Evolutionary conservation across 2,888 invertebrate genomes (phyloP), one percentile per base, ranked within the genome.

Genomic region (Noctua janthina): DNA sequence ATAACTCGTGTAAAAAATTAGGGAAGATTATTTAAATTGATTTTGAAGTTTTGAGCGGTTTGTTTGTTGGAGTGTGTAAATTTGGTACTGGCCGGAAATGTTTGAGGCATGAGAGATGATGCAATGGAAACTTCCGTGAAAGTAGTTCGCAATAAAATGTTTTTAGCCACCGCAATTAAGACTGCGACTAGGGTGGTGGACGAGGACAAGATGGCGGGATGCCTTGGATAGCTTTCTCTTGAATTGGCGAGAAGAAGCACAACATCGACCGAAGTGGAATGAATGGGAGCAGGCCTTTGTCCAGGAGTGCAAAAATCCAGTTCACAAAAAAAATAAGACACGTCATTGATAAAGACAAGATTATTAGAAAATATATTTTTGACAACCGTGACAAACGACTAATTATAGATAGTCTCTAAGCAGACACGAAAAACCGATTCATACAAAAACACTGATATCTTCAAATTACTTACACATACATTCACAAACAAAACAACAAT

Each of bases 1-100:
- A 91, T 91, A 87, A 89, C 84, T 81, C 79, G 70, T 71, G 11
- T 71, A 76, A 78, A 78, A 74, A 78, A 23, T 56, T 43, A 13
- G 69, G 81, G 17, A 67, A 66, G 51, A 43, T 77, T 72, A 76
- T 73, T 72, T 64, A 43, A 70, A 87, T 76, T 78, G 74, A 71
- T 86, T 79, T 76, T 75, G 83, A 76, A 20, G 77, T 74, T 78
- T 77, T n/a, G 54, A 35, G 3, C 11, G 29, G 1, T 76, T 76
- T 62, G 8, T 13, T 46, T 35, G 20, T 70, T 74, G 7, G 5
- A 15, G 39, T 56, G 20, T 71, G 17, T 20, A 0, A 29, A 54
- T 72, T 66, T 76, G 4, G 23, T 62, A 51, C 13, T 51, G 35
- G 3, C 23, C 15, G 15, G 8, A 29, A 15, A 20, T 70, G 17